These are phyloP conservation scores for Chaenodraco wilsoni DNA, from an alignment of 2,797 vertebrate species.

Conservation along the genomic window DNA sequence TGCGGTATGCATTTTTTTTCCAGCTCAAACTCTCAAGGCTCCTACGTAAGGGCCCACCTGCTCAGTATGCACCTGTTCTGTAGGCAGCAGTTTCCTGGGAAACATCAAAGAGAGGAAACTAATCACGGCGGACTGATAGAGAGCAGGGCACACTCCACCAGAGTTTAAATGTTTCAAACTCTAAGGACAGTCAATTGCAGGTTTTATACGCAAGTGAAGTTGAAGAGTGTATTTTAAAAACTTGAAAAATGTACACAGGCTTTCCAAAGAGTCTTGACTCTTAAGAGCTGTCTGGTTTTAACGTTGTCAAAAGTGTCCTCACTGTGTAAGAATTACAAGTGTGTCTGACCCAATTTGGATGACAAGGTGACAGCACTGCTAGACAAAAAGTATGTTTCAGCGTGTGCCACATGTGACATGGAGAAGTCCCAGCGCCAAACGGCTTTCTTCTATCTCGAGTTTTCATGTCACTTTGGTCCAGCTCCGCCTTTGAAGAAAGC, in stretches of 20 bases:
- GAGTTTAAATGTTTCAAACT: slow-evolving; percentile 51
- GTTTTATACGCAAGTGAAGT: slow-evolving; percentile 26
- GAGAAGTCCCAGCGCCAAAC: slow-evolving; percentile 32
- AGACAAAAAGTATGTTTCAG: slow-evolving; percentile 38
- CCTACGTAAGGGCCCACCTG: slow-evolving; percentile 63
- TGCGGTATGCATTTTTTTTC: slow-evolving; percentile 31
- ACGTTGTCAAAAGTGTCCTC: slow-evolving; percentile 50
- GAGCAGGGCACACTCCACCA: slow-evolving; percentile 43
- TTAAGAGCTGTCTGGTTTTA: slow-evolving; percentile 35
- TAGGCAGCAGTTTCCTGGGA: slow-evolving; percentile 59
- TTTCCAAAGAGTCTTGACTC: slow-evolving; percentile 23
- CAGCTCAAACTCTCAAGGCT: slow-evolving; percentile 40
- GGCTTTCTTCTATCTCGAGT: slow-evolving; percentile 40
- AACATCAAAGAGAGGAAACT: slow-evolving; percentile 71
- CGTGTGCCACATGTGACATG: slow-evolving; percentile 36
- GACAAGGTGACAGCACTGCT: slow-evolving; percentile 51
- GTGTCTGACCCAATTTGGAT: slow-evolving; percentile 58
- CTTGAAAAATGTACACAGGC: slow-evolving; percentile 21
- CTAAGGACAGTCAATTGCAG: slow-evolving; percentile 29
- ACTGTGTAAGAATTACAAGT: slow-evolving; percentile 39
- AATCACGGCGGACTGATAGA: slow-evolving; percentile 62
- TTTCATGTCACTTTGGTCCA: slow-evolving; percentile 58
- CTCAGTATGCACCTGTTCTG: slow-evolving; percentile 68
- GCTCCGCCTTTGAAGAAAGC: slow-evolving; percentile 71
- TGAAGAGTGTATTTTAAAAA: slow-evolving; percentile 43